A percentile compares a stretch with the other conserved stretches of the same genome.
Conservation (phyloP, 2,797 vertebrate species). For the Sebastes iracundus region DNA sequence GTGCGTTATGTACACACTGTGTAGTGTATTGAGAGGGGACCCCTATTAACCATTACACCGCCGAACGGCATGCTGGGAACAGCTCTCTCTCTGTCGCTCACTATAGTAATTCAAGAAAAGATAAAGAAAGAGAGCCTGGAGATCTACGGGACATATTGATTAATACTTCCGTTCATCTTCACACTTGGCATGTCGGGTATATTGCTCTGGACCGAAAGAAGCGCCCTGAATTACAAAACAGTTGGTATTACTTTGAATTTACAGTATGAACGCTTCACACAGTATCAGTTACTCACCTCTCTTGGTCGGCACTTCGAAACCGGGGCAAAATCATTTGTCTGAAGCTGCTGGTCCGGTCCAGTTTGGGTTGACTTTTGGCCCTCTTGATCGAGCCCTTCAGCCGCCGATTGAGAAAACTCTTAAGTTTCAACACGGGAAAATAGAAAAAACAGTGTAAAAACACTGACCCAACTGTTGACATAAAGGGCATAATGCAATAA, state of each 20-base stretch:
- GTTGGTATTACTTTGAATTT: not conserved
- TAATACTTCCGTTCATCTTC: not conserved
- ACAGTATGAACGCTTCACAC: not conserved
- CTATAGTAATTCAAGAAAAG: too few relatives aligned
- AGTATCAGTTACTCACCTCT: conserved; percentile 79
- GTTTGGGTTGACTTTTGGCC: conserved; percentile 95
- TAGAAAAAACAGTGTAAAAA: not conserved
- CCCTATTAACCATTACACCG: too few relatives aligned
- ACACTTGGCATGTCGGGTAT: too few relatives aligned
- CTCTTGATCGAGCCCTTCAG: conserved; percentile 97
- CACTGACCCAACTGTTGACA: not conserved
- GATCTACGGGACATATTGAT: not conserved
- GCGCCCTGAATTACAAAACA: not conserved
- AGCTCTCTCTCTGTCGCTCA: too few relatives aligned
- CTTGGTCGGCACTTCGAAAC: conserved; percentile 94
- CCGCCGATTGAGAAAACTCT: conserved; percentile 95
- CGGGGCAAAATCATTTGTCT: conserved; percentile 95
- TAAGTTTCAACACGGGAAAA: conserved; percentile 10
- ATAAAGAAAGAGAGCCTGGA: not conserved
- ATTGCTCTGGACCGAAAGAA: too few relatives aligned
- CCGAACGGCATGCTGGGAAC: too few relatives aligned
- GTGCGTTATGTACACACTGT: not conserved
- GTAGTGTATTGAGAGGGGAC: not conserved
- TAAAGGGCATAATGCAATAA: not conserved
- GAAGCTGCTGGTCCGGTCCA: conserved; percentile 97